Conservation (phyloP, 2,888 invertebrate species). For the Ptilodon capucinus region DNA sequence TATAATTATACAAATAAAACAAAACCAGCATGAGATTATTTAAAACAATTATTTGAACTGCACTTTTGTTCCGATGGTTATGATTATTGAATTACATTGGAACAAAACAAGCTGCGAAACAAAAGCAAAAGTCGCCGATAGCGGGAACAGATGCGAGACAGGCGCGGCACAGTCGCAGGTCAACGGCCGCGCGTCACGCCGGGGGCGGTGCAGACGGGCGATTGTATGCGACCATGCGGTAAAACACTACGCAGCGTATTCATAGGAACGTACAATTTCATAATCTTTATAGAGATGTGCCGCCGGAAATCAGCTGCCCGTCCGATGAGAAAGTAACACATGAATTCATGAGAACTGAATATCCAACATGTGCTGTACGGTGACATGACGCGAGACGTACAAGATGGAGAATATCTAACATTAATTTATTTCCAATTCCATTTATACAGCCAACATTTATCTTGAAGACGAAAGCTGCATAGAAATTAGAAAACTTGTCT, state of each 20-base stretch:
- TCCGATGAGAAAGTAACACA: background rate
- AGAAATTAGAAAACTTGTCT: no score
- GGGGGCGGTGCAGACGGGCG: constrained; percentile 38
- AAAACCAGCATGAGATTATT: no score
- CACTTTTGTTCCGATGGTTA: constrained; percentile 9
- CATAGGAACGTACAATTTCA: constrained; percentile 18
- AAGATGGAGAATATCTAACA: no score
- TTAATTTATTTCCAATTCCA: no score
- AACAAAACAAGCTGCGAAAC: constrained; percentile 24
- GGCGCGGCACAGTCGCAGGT: constrained; percentile 30
- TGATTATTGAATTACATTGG: constrained; percentile 20
- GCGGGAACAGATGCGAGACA: constrained; percentile 23
- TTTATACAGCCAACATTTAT: no score
- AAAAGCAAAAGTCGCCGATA: constrained; percentile 35
- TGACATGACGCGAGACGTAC: background rate
- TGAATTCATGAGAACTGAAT: constrained; percentile 11
- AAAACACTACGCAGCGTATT: constrained; percentile 13
- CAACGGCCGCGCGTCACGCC: constrained; percentile 11
- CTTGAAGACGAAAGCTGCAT: no score
- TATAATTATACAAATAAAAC: no score
- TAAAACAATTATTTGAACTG: constrained; percentile 8
- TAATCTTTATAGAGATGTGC: constrained; percentile 12
- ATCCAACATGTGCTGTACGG: constrained; percentile 1
- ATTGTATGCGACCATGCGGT: constrained; percentile 41
- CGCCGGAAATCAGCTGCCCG: constrained; percentile 5